Evolutionary conservation across 1,140 invertebrate genomes (phyloP), one percentile per base, ranked within the genome.

Genomic region (Brachionus paranguensis): DNA sequence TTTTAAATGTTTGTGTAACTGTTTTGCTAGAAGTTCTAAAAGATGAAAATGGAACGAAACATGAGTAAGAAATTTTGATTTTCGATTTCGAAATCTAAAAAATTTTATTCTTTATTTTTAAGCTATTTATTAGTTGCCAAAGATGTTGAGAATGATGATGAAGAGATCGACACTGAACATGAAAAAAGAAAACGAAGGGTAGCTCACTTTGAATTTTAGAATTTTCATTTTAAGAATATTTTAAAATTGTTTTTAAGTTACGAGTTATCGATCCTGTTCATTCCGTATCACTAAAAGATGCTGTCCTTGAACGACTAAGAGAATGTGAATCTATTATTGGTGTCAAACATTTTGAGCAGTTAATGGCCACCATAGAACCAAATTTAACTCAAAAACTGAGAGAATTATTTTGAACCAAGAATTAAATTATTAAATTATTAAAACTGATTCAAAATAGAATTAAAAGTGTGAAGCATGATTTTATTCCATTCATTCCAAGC

Each of bases 11-110:
- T 86, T 92, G 96, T 86, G 92, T 93, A 37, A 94, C 96, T 90
- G 92, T 94, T 7, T 89, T 97, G 53, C 94, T 95, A 89, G 95
- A 97, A 88, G 92, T 97, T 1, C 87, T 93, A 92, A 86, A 91
- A 72, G 93, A 94, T 86, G 93, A 94, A 14, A 91, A 90, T 85
- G 92, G 92, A 14, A 88, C 88, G 86, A 91, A 91, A 86, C 88
- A 92, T 60, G 93, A 94, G 93, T 94, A 90, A 93, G 92, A 91
- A 70, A 11, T 84, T n/a, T 27, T 64, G 53, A 64, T 84, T 65
- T 37, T 0, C 4, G 6, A 37, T 37, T 37, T 37, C 4, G 33
- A 27, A 37, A 64, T 72, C 45, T 83, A 37, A 53, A 72, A 45
- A 41, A 84, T 84, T 37, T 37, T 37, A 37, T 7, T 37, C 27